Percentiles rank a stretch among this genome's conserved stretches.
Evolutionary conservation across 23 tunicate genomes (phyloP).

Genomic region (Styela clava): DNA sequence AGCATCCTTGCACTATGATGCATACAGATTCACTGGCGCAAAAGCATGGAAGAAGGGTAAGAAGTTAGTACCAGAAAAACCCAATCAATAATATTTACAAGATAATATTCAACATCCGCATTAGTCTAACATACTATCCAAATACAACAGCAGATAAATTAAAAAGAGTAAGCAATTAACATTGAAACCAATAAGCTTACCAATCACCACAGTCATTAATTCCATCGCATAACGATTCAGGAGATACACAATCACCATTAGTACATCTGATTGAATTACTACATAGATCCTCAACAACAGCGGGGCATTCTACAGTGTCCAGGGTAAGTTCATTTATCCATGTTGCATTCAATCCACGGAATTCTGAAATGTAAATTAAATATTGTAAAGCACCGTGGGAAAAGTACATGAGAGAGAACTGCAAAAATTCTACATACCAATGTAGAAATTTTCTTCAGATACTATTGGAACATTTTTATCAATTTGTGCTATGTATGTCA

Average conservation of each 20-base stretch:
- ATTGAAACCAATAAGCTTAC: conserved; percentile 30
- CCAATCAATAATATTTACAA: no score
- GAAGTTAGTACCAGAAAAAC: no score
- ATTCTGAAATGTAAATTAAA: conserved; percentile 33
- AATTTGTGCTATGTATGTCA: conserved; percentile 38
- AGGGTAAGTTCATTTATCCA: conserved; percentile 49
- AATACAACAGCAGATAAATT: no score
- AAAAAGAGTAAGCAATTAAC: no score
- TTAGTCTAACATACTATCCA: no score
- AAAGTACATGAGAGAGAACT: neutral
- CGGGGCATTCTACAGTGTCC: conserved; percentile 45
- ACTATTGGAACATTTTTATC: conserved; percentile 36
- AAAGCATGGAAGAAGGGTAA: no score
- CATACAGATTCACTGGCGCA: no score
- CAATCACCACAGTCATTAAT: conserved; percentile 90
- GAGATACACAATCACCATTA: conserved; percentile 39
- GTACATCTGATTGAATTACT: conserved; percentile 54
- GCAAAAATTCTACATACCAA: conserved; percentile 31
- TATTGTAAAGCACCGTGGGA: neutral
- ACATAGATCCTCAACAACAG: conserved; percentile 33
- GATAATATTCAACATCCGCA: no score
- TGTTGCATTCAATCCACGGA: conserved; percentile 53
- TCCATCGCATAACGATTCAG: conserved; percentile 64
- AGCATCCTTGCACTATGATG: no score
- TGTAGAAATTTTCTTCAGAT: conserved; percentile 22